Evolutionary conservation across 2,797 vertebrate genomes (phyloP), one percentile per base, ranked within the genome.

Genomic region (Falco peregrinus): DNA sequence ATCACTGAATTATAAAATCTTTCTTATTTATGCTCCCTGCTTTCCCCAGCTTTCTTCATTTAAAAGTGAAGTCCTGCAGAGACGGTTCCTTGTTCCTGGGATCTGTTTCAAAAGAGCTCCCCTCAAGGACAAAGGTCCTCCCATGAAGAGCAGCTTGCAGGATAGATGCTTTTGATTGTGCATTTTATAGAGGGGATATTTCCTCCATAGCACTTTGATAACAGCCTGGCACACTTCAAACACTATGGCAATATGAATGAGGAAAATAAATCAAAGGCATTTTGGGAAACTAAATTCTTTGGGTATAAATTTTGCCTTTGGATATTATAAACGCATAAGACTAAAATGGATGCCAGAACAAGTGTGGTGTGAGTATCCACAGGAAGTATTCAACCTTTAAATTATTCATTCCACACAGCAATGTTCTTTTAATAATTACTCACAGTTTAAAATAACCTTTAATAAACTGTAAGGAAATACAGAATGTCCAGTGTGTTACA

Each of bases 241-340:
- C 0, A 6, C 12, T 82, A 54, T 28, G 64, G 75, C 71, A 92
- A 87, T 89, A 95, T 75, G 96, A 83, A 93, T 82, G 67, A 94
- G 37, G 53, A 87, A 96, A 89, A 95, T 92, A 94, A 94, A 96
- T 94, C 90, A 96, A 71, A 90, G 29, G 45, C 80, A 77, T 85
- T 93, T 92, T 53, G 68, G 71, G 21, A 90, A 96, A 87, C n/a
- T 21, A 82, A 87, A 35, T 67, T 83, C 15, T 92, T 89, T 37
- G 50, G 45, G 10, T 69, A 73, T 87, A 95, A 91, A 88, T 95
- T 91, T 86, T 90, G 61, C 59, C 69, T 91, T 93, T 92, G 75
- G 37, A 65, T 95, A 78, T 94, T 94, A 75, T 0, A 2, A 88
- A 61, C 3, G 1, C 50, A 69, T 43, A 20, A 96, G 95, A 88